A percentile compares a stretch with the other conserved stretches of the same genome.
Conservation (phyloP, 2,113 vertebrate species). For the Phalacrocorax carbo region DNA sequence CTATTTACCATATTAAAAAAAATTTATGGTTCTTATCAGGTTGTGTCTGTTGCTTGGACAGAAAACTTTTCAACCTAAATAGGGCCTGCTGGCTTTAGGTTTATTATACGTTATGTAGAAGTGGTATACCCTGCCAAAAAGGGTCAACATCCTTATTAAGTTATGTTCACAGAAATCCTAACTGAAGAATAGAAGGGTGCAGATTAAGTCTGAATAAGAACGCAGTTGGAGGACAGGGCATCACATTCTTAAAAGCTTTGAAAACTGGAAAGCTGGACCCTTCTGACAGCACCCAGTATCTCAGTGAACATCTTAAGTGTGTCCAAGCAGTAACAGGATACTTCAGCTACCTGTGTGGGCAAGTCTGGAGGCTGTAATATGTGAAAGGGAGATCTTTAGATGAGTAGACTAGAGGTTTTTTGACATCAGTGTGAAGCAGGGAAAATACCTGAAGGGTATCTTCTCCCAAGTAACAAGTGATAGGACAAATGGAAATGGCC, state of each 20-base stretch:
- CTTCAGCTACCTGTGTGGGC: background rate
- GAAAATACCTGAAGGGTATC: background rate
- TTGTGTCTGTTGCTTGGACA: background rate
- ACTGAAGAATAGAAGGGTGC: background rate
- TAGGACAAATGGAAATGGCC: background rate
- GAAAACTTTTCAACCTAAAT: background rate
- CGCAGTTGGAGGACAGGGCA: background rate
- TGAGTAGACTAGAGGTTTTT: background rate
- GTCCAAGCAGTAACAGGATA: background rate
- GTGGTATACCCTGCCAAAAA: background rate
- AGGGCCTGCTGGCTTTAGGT: background rate
- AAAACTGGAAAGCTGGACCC: background rate
- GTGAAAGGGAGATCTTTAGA: background rate
- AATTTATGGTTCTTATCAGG: background rate
- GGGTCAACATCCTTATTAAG: background rate
- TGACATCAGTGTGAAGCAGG: background rate
- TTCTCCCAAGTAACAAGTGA: background rate
- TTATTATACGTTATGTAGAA: background rate
- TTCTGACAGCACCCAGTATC: background rate
- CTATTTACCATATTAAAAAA: background rate
- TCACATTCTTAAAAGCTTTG: background rate
- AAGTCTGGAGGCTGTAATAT: background rate
- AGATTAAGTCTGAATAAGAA: background rate
- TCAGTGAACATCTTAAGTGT: background rate
- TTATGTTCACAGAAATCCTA: background rate